Percentiles rank a stretch among this genome's conserved stretches.
Conservation (phyloP, 2,888 invertebrate species). For the Drepanosiphum platanoidis region DNA sequence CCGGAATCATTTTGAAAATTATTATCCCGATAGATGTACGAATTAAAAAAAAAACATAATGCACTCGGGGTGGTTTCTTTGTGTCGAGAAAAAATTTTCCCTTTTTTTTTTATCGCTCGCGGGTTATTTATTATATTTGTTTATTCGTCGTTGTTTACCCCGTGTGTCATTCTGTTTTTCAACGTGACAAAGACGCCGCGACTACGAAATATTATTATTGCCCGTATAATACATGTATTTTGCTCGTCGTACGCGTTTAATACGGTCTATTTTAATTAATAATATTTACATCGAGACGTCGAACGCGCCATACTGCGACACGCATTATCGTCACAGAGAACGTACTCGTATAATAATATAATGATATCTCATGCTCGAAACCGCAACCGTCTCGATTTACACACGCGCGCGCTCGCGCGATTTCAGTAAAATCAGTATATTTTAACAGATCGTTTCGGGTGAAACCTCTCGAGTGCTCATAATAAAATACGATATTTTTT, state of each 20-base stretch:
- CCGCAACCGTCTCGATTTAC: background rate
- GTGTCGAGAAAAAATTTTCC: too few species aligned
- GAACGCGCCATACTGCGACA: background rate
- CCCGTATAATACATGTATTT: background rate
- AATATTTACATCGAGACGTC: background rate
- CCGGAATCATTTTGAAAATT: background rate
- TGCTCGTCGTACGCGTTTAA: background rate
- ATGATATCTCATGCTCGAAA: background rate
- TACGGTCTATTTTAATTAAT: background rate
- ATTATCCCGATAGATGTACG: too few species aligned
- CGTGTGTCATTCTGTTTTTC: background rate
- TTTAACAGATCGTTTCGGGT: background rate
- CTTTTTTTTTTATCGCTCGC: background rate
- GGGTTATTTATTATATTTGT: background rate
- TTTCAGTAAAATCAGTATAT: background rate
- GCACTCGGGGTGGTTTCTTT: too few species aligned
- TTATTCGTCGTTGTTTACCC: too few species aligned
- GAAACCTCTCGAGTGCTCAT: background rate
- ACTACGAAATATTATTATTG: background rate
- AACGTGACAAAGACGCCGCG: background rate
- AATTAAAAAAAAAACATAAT: too few species aligned
- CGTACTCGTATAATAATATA: too few species aligned
- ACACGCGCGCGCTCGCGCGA: background rate
- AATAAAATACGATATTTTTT: too few species aligned
- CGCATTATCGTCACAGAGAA: background rate